These are phyloP conservation scores for Desmodus rotundus DNA, from an alignment of 2,113 vertebrate genomes.

Conservation along the genomic window DNA sequence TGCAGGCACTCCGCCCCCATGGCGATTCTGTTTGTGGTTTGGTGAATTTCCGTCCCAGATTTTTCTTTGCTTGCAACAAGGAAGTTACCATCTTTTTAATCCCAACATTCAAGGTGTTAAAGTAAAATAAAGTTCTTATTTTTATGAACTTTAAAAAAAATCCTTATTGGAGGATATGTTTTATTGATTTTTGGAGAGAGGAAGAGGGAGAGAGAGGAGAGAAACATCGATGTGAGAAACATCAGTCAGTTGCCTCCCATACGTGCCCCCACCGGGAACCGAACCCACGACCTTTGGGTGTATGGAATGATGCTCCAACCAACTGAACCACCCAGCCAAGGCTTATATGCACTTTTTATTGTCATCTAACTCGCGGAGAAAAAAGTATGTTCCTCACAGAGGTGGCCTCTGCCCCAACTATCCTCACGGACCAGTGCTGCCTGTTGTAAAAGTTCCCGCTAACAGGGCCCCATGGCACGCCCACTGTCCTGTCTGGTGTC, in stretches of 20 bases:
- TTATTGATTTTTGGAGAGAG: too few relatives aligned
- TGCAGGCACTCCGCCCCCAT: background rate
- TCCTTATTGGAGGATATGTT: too few relatives aligned
- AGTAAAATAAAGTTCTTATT: background rate
- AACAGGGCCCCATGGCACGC: fast-evolving
- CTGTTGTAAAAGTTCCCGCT: background rate
- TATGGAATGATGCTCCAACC: too few relatives aligned
- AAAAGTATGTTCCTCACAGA: background rate
- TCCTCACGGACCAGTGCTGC: background rate
- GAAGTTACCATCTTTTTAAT: background rate
- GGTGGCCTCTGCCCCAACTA: fast-evolving
- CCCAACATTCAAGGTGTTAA: background rate
- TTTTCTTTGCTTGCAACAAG: background rate
- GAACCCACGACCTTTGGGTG: too few relatives aligned
- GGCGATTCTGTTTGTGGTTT: background rate
- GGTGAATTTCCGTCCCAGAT: background rate
- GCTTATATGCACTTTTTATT: background rate
- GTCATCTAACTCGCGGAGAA: background rate
- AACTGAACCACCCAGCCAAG: too few relatives aligned
- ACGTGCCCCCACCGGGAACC: too few relatives aligned
- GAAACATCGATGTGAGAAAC: too few relatives aligned
- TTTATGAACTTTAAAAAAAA: background rate
- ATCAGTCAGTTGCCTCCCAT: too few relatives aligned
- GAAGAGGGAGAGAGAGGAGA: too few relatives aligned
- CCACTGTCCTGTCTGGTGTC: fast-evolving